Base-by-base conservation (phyloP, 2,797 vertebrate species). In the Aldrovandia affinis region DNA sequence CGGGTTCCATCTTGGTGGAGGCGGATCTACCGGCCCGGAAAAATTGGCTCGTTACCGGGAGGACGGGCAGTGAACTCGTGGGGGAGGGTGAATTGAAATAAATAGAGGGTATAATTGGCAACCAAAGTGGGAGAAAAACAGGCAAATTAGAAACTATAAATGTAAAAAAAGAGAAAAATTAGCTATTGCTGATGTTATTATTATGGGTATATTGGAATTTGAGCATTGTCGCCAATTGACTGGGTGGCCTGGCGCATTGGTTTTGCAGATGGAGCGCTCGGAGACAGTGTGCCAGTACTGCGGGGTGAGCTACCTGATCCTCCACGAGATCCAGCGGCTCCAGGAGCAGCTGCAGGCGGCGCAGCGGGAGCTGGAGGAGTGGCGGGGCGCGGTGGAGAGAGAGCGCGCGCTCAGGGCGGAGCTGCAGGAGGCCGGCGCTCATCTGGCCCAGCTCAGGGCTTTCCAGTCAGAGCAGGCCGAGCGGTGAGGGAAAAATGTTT, bases 301-400 rank as follows among this genome's bases (percentile, higher is more conserved):
- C 2, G 97, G 97, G 0, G 94, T 98, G 84, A 98, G 97, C 94
- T 98, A 98, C 90, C 89, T 99, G 85, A 96, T 97, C 83, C 96
- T 97, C 84, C 96, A 97, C 0, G 97, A 98, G 88, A 97, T 98
- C 89, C 97, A 96, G 82, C 88, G 92, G 86, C 95, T 98, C 91
- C 93, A 96, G 88, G 94, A 94, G 79, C 96, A 92, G 89, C 85
- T 97, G 5, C 93, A 91, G 88, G 93, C 94, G 0, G 85, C 96
- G 92, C 95, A 98, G 90, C 90, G 92, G 83, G 93, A 97, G 87
- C 89, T 98, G 63, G 93, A 93, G 68, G 91, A 92, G 77, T 93
- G 94, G 47, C 93, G 94, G 89, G 94, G 92, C 82, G 94, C 94
- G 0, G 20, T 92, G 3, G 83, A 95, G 77, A 93, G 95, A 83